Evolutionary conservation across 2,797 vertebrate species (phyloP), one percentile per base, ranked within the genome.

Genomic region (Heteromormyrus szaboi): DNA sequence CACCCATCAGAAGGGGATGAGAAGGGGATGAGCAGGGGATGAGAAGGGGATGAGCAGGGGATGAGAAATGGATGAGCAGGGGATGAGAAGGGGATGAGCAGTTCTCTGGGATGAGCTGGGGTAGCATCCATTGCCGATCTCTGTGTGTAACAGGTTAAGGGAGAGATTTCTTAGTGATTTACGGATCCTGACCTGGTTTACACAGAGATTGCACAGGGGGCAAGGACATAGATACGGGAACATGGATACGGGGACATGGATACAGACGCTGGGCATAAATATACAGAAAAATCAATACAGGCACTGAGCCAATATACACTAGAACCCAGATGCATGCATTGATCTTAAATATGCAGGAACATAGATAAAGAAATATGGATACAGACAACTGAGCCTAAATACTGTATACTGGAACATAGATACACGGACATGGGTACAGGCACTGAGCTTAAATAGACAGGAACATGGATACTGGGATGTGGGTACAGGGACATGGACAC

Each of bases 11-110:
- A 41, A 88, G 68, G 53, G 91, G 86, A 91, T 86, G 25, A 91
- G 50, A 41, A 88, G 68, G 53, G 91, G 86, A 91, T 86, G 86
- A 91, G 50, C 33, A 88, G 68, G 53, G 91, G 86, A 91, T 86
- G 46, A 54, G 83, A 85, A 89, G 68, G 51, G 91, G 86, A 25
- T 25, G 25, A 25, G 25, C 25, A 25, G 25, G 25, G 25, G 25
- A 25, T 25, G 25, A 25, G 25, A 25, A 25, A 25, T 25, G 91
- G 86, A 91, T 86, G 46, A 54, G 83, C 81, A 89, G 68, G 51
- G 91, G 86, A 91, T 86, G 46, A 91, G 50, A 41, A 88, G 68
- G 53, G 33, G 1, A 37, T 37, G 76, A 88, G 37, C 48, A 87
- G 89, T 86, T 90, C 41, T 22, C 76, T 6, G 33, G 6, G 11